A percentile compares a stretch with the other conserved stretches of the same genome.
Conservation (phyloP, 2,113 vertebrate genomes). For the Pygoscelis antarcticus region DNA sequence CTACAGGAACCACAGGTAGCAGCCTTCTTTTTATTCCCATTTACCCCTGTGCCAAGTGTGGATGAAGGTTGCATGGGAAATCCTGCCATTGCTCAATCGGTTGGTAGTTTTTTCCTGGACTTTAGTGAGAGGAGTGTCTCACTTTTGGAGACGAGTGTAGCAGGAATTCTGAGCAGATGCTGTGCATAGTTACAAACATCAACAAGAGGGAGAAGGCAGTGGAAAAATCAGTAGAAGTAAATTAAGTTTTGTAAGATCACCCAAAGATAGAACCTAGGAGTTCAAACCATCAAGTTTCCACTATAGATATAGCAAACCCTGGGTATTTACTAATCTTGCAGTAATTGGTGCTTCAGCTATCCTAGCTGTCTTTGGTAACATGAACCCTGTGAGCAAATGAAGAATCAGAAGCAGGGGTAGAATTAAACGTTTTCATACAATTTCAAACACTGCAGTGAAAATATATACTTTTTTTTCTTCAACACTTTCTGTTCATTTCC, state of each 20-base stretch:
- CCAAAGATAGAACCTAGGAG: not conserved
- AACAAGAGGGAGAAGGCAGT: not conserved
- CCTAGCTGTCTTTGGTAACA: not conserved
- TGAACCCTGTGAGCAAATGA: not conserved
- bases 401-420: not conserved
- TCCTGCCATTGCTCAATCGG: fast-evolving
- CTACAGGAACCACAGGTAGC: not conserved
- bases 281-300: not conserved
- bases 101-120: not conserved
- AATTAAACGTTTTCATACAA: not conserved
- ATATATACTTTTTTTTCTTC: not conserved
- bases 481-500: not conserved
- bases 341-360: not conserved
- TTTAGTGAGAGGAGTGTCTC: not conserved
- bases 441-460: not conserved
- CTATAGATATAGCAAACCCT: not conserved
- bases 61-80: not conserved
- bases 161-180: not conserved
- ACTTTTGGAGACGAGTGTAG: not conserved
- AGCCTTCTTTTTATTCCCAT: not conserved
- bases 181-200: not conserved
- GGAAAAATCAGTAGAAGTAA: not conserved
- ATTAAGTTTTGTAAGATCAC: not conserved
- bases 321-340: not conserved
- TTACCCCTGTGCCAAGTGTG: not conserved